A percentile compares a stretch with the other conserved stretches of the same genome.
Conservation (phyloP, 2,797 vertebrate genomes). For the Bucorvus abyssinicus region DNA sequence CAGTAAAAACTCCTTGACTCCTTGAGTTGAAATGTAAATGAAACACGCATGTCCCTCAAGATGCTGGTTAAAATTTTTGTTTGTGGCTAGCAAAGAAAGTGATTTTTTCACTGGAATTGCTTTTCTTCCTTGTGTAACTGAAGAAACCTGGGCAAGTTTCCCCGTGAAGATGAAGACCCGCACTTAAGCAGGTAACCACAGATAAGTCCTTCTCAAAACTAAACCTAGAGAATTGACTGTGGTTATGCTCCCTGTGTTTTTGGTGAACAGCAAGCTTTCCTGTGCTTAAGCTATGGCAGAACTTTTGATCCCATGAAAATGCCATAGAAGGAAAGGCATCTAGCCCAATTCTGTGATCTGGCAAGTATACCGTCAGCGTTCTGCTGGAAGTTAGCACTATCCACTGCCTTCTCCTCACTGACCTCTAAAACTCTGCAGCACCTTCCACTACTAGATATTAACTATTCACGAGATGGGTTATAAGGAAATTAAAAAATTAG, state of each 20-base stretch:
- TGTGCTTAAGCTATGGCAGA: conserved; percentile 58
- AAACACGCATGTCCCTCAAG: not conserved
- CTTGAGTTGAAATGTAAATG: conserved; percentile 19
- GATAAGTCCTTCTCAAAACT: not conserved
- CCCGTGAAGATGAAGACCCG: not conserved
- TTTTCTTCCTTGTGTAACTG: not conserved
- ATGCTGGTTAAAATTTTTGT: not conserved
- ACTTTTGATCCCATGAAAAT: conserved; percentile 63
- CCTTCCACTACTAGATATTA: not conserved
- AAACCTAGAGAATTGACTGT: conserved; percentile 42
- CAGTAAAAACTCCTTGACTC: not conserved
- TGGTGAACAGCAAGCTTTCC: conserved; percentile 59
- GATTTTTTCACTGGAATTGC: not conserved
- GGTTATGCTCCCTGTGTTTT: conserved; percentile 5
- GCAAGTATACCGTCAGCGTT: not conserved
- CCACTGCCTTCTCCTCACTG: not conserved
- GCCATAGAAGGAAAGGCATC: conserved; percentile 55
- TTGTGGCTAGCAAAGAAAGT: not conserved
- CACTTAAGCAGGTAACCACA: not conserved
- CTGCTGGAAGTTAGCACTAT: not conserved
- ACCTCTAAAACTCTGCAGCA: not conserved
- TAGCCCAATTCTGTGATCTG: not conserved
- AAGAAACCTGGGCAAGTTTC: not conserved
- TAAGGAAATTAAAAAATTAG: not conserved
- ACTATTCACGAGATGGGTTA: not conserved